Base-by-base conservation (phyloP, 2,113 vertebrate genomes). In the Burhinus bistriatus region DNA sequence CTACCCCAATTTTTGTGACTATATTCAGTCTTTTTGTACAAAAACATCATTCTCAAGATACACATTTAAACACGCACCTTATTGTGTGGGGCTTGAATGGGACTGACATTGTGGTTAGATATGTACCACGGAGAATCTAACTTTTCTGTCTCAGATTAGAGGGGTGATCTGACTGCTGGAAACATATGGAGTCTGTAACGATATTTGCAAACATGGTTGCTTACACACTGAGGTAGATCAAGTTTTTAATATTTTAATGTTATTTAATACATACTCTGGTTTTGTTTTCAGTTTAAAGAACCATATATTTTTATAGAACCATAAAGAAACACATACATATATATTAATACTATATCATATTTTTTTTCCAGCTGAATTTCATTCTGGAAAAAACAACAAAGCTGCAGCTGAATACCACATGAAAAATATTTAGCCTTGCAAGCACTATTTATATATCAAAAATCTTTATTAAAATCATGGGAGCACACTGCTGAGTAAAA, bases 401-500 rank as follows among this genome's bases (percentile, higher is more conserved):
- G 78, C 20, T 75, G 52, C 91, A 94, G 73, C 80, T 97, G 89
- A 97, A 91, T 93, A 45, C 92, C 80, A 95, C 85, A 92, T 81
- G 77, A 97, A 91, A 95, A 91, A 91, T 83, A 92, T 91, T 96
- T 96, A 95, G 92, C 76, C 70, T 91, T 96, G 73, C 45, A 83
- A 97, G 71, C 42, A 91, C 89, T 92, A 92, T 96, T 95, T 96
- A 89, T 97, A 83, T 89, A 97, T 95, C 54, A 79, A 90, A 96
- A 96, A 90, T 92, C 58, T 88, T 96, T 93, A 93, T 97, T 96
- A 89, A 96, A 97, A 97, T 95, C 87, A 94, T 87, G 89, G 86
- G 38, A 92, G 44, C 65, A 83, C 78, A 73, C 49, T 92, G 55
- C 71, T 96, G 92, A 96, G 45, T 93, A 95, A 93, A 97, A 97